These are phyloP conservation scores for Desmophyllum pertusum DNA, from an alignment of 92 coral and sea anemone genomes.

Conservation along the genomic window DNA sequence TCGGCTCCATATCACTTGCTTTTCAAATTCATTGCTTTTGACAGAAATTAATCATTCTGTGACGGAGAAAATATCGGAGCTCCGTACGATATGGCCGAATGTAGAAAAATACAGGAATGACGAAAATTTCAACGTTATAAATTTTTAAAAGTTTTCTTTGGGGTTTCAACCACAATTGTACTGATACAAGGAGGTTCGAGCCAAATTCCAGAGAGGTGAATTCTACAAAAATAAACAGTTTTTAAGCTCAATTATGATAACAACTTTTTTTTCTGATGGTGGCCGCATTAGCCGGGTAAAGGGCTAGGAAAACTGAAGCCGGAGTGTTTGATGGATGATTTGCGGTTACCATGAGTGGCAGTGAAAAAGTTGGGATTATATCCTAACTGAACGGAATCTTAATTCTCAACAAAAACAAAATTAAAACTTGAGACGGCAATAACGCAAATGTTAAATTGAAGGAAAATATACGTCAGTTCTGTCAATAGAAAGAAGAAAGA, in stretches of 20 bases:
- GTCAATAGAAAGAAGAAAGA: too few relatives aligned
- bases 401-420: too few relatives aligned
- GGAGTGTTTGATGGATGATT: background rate
- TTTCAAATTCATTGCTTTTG: too few relatives aligned
- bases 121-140: background rate
- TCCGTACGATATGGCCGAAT: background rate
- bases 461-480: background rate
- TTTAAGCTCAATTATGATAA: too few relatives aligned
- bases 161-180: background rate
- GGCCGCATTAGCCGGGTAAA: too few relatives aligned
- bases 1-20: too few relatives aligned
- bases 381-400: background rate
- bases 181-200: background rate
- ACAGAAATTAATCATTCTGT: too few relatives aligned
- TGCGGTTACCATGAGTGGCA: background rate
- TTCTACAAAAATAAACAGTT: background rate
- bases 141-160: background rate
- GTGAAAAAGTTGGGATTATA: background rate
- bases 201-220: background rate
- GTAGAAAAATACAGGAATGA: background rate
- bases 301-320: background rate
- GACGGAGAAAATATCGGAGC: too few relatives aligned
- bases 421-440: background rate
- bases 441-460: background rate
- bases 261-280: too few relatives aligned